These are phyloP conservation scores for Epizoanthus fatuus DNA, from an alignment of 92 coral and sea anemone genomes.

Conservation along the genomic window DNA sequence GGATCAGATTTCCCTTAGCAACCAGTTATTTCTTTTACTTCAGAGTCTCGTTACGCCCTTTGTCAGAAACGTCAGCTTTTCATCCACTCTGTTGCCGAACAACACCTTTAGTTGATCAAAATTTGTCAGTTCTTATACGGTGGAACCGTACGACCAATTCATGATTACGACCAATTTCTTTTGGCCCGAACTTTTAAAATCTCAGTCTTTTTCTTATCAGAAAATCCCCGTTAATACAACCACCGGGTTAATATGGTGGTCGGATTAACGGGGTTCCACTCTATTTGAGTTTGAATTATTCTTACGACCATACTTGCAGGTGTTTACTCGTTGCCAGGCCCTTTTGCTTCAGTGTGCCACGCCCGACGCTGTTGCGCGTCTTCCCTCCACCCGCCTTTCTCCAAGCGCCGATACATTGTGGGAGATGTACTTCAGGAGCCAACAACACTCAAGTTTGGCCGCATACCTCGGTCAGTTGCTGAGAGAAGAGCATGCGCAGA, in stretches of 20 bases:
- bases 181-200: too few species aligned
- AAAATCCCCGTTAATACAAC: too few species aligned
- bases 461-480: constrained; percentile 67
- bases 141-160: too few species aligned
- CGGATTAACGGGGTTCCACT: neutral
- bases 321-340: constrained; percentile 67
- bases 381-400: constrained; percentile 69
- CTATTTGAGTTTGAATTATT: too few species aligned
- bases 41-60: too few species aligned
- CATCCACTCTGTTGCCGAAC: too few species aligned
- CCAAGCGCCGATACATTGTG: constrained; percentile 72
- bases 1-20: too few species aligned
- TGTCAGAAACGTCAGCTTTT: too few species aligned
- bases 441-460: constrained; percentile 88
- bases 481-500: constrained; percentile 26
- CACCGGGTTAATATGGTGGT: neutral
- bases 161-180: too few species aligned
- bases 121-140: too few species aligned
- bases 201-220: neutral
- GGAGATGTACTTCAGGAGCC: constrained; percentile 76
- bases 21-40: too few species aligned
- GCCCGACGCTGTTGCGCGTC: constrained; percentile 93
- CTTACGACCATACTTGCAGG: constrained; percentile 40
- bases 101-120: too few species aligned
- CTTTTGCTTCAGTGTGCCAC: constrained; percentile 84